A percentile compares a stretch with the other conserved stretches of the same genome.
Evolutionary conservation across 1,140 invertebrate genomes (phyloP).

Genomic region (Zaprionus ornatus): DNA sequence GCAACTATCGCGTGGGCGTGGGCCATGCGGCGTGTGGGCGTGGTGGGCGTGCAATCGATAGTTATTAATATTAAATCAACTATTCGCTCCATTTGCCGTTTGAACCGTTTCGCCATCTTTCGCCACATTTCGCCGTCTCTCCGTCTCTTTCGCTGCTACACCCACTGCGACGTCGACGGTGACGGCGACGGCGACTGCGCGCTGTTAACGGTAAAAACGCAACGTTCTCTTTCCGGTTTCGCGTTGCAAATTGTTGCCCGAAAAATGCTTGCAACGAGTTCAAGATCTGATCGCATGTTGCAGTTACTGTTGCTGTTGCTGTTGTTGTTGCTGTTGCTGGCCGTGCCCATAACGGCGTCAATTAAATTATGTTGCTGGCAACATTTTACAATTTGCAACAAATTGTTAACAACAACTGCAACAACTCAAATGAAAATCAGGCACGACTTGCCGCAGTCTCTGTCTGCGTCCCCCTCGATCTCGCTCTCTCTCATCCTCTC

Average conservation of each 20-base stretch:
- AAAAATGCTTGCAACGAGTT: constrained; percentile 44
- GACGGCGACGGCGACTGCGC: constrained; percentile 8
- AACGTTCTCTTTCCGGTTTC: constrained; percentile 53
- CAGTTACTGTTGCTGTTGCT: constrained; percentile 28
- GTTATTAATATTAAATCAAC: constrained; percentile 12
- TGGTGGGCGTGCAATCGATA: not conserved
- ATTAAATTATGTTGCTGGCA: constrained; percentile 80
- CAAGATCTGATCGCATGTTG: constrained; percentile 44
- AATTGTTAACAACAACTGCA: constrained; percentile 71
- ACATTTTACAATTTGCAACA: constrained; percentile 81
- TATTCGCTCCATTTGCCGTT: constrained; percentile 10
- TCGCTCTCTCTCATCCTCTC: not conserved
- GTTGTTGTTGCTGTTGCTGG: constrained; percentile 32
- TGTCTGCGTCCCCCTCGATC: not conserved
- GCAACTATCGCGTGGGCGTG: constrained; percentile 1
- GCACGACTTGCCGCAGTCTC: constrained; percentile 23
- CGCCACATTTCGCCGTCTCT: not conserved
- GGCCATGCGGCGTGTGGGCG: not conserved
- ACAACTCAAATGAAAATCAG: constrained; percentile 63
- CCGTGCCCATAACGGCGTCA: constrained; percentile 78
- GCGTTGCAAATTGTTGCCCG: constrained; percentile 43
- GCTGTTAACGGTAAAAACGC: constrained; percentile 30
- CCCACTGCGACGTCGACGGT: not conserved
- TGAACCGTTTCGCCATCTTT: not conserved
- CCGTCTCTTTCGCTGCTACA: constrained; percentile 9